Percentiles rank a stretch among this genome's conserved stretches.
Evolutionary conservation across 1,140 invertebrate species (phyloP).

Genomic region (Neuroterus valhalla): DNA sequence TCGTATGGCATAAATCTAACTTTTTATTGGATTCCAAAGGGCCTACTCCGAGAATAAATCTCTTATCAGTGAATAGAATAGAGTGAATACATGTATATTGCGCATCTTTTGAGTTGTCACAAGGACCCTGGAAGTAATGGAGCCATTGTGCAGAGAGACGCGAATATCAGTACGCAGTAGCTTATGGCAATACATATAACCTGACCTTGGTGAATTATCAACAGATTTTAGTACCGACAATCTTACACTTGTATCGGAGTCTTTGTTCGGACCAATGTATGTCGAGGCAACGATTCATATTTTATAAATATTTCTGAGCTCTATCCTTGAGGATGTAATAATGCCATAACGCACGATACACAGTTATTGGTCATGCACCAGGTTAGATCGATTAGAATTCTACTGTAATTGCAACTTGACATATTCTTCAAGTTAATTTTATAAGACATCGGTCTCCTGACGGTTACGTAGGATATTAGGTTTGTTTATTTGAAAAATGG

Average conservation of each 20-base stretch:
- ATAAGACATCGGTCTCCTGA: neutral
- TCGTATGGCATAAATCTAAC: neutral
- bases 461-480: too few species aligned
- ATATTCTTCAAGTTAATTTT: neutral
- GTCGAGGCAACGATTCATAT: conserved; percentile 58
- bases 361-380: conserved; percentile 56
- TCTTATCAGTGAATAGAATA: conserved; percentile 7
- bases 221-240: conserved; percentile 49
- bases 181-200: conserved; percentile 45
- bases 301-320: conserved; percentile 55
- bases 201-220: conserved; percentile 57
- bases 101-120: neutral
- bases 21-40: neutral
- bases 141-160: neutral
- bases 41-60: neutral
- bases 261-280: conserved; percentile 53
- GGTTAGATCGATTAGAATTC: conserved; percentile 33
- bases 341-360: conserved; percentile 47
- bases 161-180: conserved; percentile 6
- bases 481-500: too few species aligned
- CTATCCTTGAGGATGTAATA: conserved; percentile 51
- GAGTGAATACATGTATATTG: neutral
- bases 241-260: conserved; percentile 39
- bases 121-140: conserved; percentile 10
- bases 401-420: neutral